phyloP scores from a whole-genome alignment of 2,888 invertebrate genomes.

The Epiblema foenella region DNA sequence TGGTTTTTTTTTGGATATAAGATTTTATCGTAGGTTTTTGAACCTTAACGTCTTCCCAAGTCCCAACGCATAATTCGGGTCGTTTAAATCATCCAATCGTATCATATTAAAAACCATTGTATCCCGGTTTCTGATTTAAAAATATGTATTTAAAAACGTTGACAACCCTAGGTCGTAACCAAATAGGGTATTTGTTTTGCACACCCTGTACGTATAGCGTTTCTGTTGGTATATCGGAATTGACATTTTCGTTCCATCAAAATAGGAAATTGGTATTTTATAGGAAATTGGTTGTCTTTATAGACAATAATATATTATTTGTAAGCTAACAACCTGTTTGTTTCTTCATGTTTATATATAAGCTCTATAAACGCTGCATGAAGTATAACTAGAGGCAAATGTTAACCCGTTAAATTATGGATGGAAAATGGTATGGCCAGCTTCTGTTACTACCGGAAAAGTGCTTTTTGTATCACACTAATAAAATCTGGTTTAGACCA shows the following conservation, averaged over 20 bases:
- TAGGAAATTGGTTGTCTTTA: conserved; percentile 3
- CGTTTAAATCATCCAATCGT: not conserved
- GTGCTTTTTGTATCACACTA: not conserved
- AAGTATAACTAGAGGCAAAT: not conserved
- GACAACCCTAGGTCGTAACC: conserved; percentile 40
- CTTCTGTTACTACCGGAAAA: not conserved
- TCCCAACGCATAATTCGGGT: not conserved
- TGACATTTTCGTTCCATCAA: conserved; percentile 42
- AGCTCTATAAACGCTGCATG: not conserved
- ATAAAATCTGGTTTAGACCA: not conserved
- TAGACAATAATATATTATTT: not conserved
- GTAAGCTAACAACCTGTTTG: not conserved
- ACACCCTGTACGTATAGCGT: conserved; percentile 43
- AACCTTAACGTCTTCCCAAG: not conserved
- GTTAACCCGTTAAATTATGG: no score
- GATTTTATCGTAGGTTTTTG: no score
- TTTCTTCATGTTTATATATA: not conserved
- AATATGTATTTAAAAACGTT: not conserved
- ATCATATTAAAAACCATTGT: not conserved
- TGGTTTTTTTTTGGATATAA: not conserved
- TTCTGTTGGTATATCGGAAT: conserved; percentile 36
- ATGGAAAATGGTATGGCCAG: no score
- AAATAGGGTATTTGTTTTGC: conserved; percentile 44
- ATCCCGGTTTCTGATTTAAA: not conserved
- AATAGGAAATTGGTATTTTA: conserved; percentile 38